A percentile compares a stretch with the other conserved stretches of the same genome.
Conservation (phyloP, 2,888 invertebrate species). For the Trypoxylon attenuatum region DNA sequence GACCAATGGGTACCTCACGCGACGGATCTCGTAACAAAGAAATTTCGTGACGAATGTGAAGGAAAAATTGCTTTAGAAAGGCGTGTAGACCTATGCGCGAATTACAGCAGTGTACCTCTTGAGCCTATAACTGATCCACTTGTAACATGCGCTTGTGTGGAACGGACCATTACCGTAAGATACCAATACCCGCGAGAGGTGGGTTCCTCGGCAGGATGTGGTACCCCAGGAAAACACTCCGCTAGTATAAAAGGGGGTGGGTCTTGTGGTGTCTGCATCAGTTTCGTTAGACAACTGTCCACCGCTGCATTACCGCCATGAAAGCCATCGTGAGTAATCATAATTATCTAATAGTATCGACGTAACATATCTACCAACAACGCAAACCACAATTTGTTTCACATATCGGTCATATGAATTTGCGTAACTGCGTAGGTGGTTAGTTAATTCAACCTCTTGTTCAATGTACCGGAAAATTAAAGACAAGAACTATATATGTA, state of each 20-base stretch:
- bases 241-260: constrained; percentile 67
- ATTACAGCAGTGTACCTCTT: constrained; percentile 7
- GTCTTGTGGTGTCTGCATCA: constrained; percentile 60
- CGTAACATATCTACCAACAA: too few species aligned
- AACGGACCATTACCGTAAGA: constrained; percentile 17
- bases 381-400: too few species aligned
- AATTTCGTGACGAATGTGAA: constrained; percentile 54
- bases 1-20: neutral
- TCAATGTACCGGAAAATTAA: too few species aligned
- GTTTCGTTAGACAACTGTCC: constrained; percentile 58
- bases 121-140: neutral
- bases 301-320: constrained; percentile 55
- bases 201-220: constrained; percentile 39
- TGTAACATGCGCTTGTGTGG: constrained; percentile 19
- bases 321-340: constrained; percentile 62
- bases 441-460: too few species aligned
- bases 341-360: neutral
- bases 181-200: constrained; percentile 15
- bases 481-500: too few species aligned
- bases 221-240: constrained; percentile 50
- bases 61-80: constrained; percentile 66
- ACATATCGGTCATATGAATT: too few species aligned
- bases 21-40: constrained; percentile 46
- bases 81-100: constrained; percentile 46
- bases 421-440: too few species aligned